phyloP scores from a whole-genome alignment of 2,113 vertebrate genomes.

The Perca flavescens region DNA sequence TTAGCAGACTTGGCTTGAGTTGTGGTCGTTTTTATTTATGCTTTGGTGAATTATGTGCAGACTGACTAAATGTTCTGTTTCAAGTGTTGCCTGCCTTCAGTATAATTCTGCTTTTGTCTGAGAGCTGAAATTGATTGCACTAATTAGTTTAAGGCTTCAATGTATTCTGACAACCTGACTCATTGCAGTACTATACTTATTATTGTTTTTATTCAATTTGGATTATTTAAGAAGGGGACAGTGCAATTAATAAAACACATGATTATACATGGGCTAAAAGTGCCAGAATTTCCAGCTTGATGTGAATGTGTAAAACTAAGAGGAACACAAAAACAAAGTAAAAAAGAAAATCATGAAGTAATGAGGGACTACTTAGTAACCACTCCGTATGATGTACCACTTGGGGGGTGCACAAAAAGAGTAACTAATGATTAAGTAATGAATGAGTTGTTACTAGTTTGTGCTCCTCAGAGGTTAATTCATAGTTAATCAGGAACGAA shows the following conservation, averaged over 20 bases:
- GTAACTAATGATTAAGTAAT: background rate
- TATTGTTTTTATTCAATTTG: background rate
- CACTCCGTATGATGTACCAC: background rate
- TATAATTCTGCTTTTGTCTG: constrained; percentile 24
- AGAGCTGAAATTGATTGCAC: constrained; percentile 15
- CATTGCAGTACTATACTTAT: background rate
- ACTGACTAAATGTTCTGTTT: background rate
- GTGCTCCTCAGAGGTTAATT: background rate
- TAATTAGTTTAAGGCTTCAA: constrained; percentile 29
- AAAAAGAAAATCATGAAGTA: background rate
- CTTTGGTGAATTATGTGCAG: constrained; percentile 43
- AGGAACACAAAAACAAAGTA: background rate
- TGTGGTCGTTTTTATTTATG: constrained; percentile 20
- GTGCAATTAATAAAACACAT: no score
- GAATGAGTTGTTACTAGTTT: background rate
- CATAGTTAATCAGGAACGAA: background rate
- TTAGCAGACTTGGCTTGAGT: constrained; percentile 15
- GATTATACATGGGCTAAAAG: no score
- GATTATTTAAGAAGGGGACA: no score
- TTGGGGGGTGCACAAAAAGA: background rate
- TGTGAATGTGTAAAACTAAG: constrained; percentile 8
- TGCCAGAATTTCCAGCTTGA: background rate
- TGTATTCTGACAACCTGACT: constrained; percentile 20
- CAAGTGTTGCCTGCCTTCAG: constrained; percentile 15
- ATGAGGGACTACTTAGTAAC: background rate